Base-by-base conservation (phyloP, 2,113 vertebrate genomes). In the Ailurus styani region DNA sequence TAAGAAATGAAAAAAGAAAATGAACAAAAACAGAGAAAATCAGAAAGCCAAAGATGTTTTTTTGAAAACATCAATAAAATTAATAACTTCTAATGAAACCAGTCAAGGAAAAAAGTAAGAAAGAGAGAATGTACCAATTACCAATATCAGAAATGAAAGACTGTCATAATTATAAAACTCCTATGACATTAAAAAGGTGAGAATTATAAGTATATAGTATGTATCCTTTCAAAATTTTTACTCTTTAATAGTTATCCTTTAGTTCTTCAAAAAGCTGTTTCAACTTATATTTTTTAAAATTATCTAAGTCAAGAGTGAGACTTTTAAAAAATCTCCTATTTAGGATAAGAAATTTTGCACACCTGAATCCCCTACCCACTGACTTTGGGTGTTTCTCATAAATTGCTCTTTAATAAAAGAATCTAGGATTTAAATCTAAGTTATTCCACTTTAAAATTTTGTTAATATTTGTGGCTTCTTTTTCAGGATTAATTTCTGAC, bases 401-500 rank as follows among this genome's bases (percentile, higher is more conserved):
- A 77, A 60, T 54, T 68, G 2, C 40, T 81, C 7, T 83, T 86
- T 86, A 60, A 54, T 90, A 93, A 97, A 95, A 72, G n/a, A 89
- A 92, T 55, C 13, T 55, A 7, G 21, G 40, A 45, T 70, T 57
- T 70, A 70, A 73, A 89, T 47, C 5, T 55, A 85, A 90, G 7
- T 29, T 68, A 60, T 77, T 95, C n/a, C 3, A 25, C 83, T 90
- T 81, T 10, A 42, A 85, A 31, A 47, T 68, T 29, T 94, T 68
- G 88, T 72, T 40, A 54, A 45, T 86, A 83, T 92, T 37, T 94
- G 34, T 50, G 12, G 10, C 12, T 88, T 68, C 4, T 50, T 2
- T 82, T 83, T 93, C 20, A 95, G n/a, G 37, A 79, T n/a, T 91
- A 90, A 77, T 73, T 97, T 86, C 91, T 79, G 23, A 91, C 14